Base-by-base conservation (phyloP, 1,140 invertebrate genomes). In the Maconellicoccus hirsutus region DNA sequence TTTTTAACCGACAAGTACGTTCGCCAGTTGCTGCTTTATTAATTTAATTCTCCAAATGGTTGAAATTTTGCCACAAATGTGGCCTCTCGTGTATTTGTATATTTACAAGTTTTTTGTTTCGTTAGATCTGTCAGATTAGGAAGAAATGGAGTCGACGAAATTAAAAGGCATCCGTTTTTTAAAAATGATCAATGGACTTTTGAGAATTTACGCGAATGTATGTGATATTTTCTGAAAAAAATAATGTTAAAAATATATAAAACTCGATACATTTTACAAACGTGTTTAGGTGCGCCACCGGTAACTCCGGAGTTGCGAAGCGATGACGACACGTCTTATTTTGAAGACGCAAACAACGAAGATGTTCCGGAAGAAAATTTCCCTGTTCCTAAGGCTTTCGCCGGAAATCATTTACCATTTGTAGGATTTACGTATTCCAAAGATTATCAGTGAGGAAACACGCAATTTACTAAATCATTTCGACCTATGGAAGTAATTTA, bases 261-360 rank as follows among this genome's bases (percentile, higher is more conserved):
- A 3, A 33, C 12, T 33, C 29, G 12, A 33, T 33, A 33, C 29
- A 12, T 33, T 33, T 33, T 3, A 33, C n/a, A n/a, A n/a, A 66
- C 42, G 63, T 59, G 74, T 77, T 70, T 75, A 88, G 87, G 83
- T 77, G 92, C 92, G 59, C 96, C 97, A 7, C 97, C 98, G 1
- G 93, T 98, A 27, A 93, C 98, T 16, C 96, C 97, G 21, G 95
- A 98, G 77, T 82, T 99, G 21, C 84, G 85, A 2, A 90, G 95
- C 66, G 97, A 99, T 80, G 95, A 98, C 80, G 98, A 99, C 79
- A 98, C 97, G 0, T 90, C 93, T 76, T 96, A 99, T 82, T 99
- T 99, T 83, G 96, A 98, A 79, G 95, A 98, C 76, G 91, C 98
- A 70, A 95, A 98, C 75, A 92, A 93, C 77, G 91, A 94, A 72